Evolutionary conservation across 2,113 vertebrate genomes (phyloP), one percentile per base, ranked within the genome.

Genomic region (Oncorhynchus keta): DNA sequence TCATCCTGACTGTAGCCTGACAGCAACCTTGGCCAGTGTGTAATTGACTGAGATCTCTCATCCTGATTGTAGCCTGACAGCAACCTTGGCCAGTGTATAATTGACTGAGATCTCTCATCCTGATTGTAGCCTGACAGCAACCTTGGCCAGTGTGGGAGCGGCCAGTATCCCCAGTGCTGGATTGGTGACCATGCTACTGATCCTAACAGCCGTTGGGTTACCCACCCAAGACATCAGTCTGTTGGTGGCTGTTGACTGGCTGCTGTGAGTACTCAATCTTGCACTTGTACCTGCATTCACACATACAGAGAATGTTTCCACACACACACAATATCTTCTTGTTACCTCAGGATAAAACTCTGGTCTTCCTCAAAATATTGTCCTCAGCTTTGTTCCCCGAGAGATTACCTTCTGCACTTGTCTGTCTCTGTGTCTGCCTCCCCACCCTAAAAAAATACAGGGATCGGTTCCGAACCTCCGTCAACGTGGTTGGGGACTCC

Each of bases 401-500:
- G 28, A 35, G 16, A 5, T 74, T 8, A 51, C 30, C 22, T 28
- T 51, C 4, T 66, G 35, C 39, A 45, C 39, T 45, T 32, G 13
- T 24, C 48, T 75, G 22, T 51, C 24, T 51, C 24, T 7, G 20
- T 45, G 18, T 32, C n/a, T 32, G 16, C 51, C 2, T 35, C 2
- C 18, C 22, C 51, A 55, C 16, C 13, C 14, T 55, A 16, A 4
- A 70, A 26, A 72, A 68, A 75, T 64, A 80, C 86, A 99, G 98
- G 86, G 98, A 99, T 89, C 95, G 98, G 57, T 98, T 99, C 94
- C 95, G 97, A 83, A 99, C 98, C 0, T 99, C 98, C 0, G 97
- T 99, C 79, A 99, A 99, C 71, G 98, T 99, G 6, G 95, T 99
- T 1, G 97, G 98, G 0, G 98, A 99, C 83, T 99, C 98, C 1